phyloP scores from a whole-genome alignment of 1,140 invertebrate species.

The Campoletis sonorensis region DNA sequence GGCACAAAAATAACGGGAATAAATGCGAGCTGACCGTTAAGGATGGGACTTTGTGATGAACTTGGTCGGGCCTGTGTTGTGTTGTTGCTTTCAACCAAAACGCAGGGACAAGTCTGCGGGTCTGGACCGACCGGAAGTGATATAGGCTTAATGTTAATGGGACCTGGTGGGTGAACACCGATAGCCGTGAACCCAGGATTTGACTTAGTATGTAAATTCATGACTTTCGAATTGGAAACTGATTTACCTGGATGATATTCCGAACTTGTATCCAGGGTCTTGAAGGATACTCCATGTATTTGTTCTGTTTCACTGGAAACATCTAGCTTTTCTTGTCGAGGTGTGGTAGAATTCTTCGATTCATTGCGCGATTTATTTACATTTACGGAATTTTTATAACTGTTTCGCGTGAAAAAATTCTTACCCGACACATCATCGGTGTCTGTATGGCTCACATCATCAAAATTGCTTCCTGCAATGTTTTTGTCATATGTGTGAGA shows the following conservation, averaged over 20 bases:
- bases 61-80: slow-evolving; percentile 31
- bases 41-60: slow-evolving; percentile 51
- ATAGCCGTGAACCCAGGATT: slow-evolving; percentile 54
- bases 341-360: neutral
- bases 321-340: neutral
- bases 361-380: neutral
- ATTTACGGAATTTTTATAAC: neutral
- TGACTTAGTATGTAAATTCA: slow-evolving; percentile 52
- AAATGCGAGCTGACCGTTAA: slow-evolving; percentile 74
- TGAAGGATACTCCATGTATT: too few species aligned
- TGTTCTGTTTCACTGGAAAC: too few species aligned
- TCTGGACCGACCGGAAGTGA: slow-evolving; percentile 64
- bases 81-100: slow-evolving; percentile 62
- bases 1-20: slow-evolving; percentile 80
- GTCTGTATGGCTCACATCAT: neutral
- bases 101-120: slow-evolving; percentile 67
- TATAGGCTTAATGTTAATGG: slow-evolving; percentile 61
- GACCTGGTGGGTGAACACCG: slow-evolving; percentile 62
- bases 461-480: neutral
- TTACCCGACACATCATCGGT: neutral
- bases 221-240: slow-evolving; percentile 38
- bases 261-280: neutral
- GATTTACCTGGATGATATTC: slow-evolving; percentile 15
- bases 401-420: neutral
- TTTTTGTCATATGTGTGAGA: neutral